Evolutionary conservation across 2,113 vertebrate genomes (phyloP), one percentile per base, ranked within the genome.

Genomic region (Euleptes europaea): DNA sequence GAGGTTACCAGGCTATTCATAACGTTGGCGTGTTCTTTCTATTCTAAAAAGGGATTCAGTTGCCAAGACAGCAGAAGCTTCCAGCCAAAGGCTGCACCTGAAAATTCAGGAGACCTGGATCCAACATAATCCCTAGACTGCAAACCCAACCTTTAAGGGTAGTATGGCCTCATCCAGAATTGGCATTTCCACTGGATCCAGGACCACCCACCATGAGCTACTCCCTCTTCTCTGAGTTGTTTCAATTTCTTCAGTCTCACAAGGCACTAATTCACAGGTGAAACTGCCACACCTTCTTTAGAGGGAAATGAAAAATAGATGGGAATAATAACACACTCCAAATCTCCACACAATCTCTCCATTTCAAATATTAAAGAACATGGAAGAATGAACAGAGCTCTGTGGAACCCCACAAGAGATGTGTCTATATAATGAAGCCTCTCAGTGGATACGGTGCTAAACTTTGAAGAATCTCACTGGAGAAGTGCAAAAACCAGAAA

Each of bases 401-500:
- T 72, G 35, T 60, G 35, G 38, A 28, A 60, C 6, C 19, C 35
- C 47, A 63, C 28, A 42, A 42, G 17, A 54, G 23, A 82, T 12
- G 10, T 49, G 12, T 35, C 15, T 69, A 3, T 40, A 21, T 57
- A 90, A 92, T 10, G 42, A 15, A 88, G 28, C 7, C 84, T 77
- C 23, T 78, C 65, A 63, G 10, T 42, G 42, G 2, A 76, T 88
- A 28, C 73, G 89, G 88, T 92, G 80, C 86, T 80, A 89, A 87
- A 76, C 1, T 71, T 87, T 80, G 23, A 88, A 35, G 89, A 79
- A 93, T 84, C 86, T 77, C 88, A 88, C 35, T 79, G 84, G 51
- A 81, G 49, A 13, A 80, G 91, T 82, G 74, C 44, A 78, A 90
- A 88, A 92, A 26, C 44, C 51, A 84, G 51, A 92, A 89, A 84